These are phyloP conservation scores for Nemapogon koenigi DNA, from an alignment of 2,888 invertebrate genomes.

Conservation along the genomic window DNA sequence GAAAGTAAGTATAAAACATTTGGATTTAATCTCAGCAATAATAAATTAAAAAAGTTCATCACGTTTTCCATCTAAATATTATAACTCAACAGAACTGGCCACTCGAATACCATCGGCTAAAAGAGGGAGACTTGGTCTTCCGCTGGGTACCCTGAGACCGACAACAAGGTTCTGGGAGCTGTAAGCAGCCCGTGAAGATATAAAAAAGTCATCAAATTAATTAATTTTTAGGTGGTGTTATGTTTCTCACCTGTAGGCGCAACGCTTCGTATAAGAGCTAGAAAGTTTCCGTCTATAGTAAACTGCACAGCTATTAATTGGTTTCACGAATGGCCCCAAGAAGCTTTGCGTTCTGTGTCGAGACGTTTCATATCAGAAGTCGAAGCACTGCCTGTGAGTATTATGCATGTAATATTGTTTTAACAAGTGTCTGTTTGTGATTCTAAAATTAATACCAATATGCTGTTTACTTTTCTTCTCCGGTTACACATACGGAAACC, in stretches of 20 bases:
- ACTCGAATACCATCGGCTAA: too few species aligned
- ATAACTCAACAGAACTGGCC: not conserved
- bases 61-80: not conserved
- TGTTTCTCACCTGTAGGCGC: conserved; percentile 96
- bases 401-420: too few species aligned
- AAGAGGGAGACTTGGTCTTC: too few species aligned
- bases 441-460: too few species aligned
- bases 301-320: conserved; percentile 94
- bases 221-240: conserved; percentile 80
- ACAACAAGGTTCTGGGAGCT: too few species aligned
- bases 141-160: too few species aligned
- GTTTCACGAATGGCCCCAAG: conserved; percentile 97
- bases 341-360: conserved; percentile 90
- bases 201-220: not conserved
- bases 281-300: conserved; percentile 93
- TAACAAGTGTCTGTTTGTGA: too few species aligned
- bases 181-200: not conserved
- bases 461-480: too few species aligned
- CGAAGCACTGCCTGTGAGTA: conserved; percentile 72
- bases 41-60: not conserved
- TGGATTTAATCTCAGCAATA: not conserved
- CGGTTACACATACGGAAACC: too few species aligned
- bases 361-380: conserved; percentile 81
- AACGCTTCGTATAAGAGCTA: conserved; percentile 82
- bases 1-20: conserved; percentile 44